Conservation (phyloP, 2,797 vertebrate genomes). For the Enoplosus armatus region DNA sequence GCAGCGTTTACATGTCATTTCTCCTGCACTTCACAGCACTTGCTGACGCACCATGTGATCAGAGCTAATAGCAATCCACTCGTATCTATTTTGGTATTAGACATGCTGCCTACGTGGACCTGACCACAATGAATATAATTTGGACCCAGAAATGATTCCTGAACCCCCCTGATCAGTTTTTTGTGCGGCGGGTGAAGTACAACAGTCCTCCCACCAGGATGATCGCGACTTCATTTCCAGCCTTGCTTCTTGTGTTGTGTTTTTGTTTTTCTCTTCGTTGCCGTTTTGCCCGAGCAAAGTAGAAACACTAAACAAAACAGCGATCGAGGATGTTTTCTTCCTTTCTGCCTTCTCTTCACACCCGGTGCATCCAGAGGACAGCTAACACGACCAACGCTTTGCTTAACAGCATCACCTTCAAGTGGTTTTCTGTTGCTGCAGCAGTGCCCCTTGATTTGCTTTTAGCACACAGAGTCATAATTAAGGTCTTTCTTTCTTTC, state of each 20-base stretch:
- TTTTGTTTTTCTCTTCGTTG: not conserved
- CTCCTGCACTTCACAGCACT: not conserved
- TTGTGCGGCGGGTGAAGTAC: too few species aligned
- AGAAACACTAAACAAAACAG: not conserved
- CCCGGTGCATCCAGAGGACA: not conserved
- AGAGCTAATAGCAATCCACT: too few species aligned
- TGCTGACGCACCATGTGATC: not conserved
- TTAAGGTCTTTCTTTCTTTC: not conserved
- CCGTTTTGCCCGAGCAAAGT: not conserved
- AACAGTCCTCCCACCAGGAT: not conserved
- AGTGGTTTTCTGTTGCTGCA: constrained; percentile 20
- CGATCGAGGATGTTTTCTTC: not conserved
- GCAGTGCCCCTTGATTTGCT: not conserved
- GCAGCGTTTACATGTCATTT: not conserved
- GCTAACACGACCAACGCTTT: constrained; percentile 12
- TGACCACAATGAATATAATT: not conserved
- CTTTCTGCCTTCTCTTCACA: not conserved
- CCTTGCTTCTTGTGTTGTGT: not conserved
- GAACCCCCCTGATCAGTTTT: not conserved
- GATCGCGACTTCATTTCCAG: not conserved
- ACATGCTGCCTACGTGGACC: too few species aligned
- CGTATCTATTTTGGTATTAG: too few species aligned
- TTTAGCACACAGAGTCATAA: constrained; percentile 12
- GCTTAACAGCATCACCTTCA: constrained; percentile 7
- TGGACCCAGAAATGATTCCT: not conserved